phyloP scores from a whole-genome alignment of 2,888 invertebrate genomes.

The Hypolimnas misippus region DNA sequence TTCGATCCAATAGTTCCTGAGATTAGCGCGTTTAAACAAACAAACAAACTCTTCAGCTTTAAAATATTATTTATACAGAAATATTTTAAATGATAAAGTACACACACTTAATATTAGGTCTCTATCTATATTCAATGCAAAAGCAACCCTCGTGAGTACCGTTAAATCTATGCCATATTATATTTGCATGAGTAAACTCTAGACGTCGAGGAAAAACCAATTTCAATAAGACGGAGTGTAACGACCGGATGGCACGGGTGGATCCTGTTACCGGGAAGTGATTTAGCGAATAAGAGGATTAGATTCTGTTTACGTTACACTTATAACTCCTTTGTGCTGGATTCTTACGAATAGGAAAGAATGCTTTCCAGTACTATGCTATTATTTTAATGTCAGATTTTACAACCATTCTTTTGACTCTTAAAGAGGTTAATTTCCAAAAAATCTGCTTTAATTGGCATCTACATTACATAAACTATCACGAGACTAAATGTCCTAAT shows the following conservation, averaged over 20 bases:
- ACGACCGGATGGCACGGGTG: slow-evolving; percentile 22
- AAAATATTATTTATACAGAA: too few species aligned
- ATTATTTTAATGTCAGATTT: not conserved
- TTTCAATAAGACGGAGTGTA: slow-evolving; percentile 11
- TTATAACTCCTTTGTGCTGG: slow-evolving; percentile 14
- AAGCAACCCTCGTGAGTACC: too few species aligned
- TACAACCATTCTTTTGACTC: not conserved
- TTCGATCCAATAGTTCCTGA: too few species aligned
- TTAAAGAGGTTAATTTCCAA: not conserved
- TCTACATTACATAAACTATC: too few species aligned
- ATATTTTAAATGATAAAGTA: too few species aligned
- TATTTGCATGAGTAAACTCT: not conserved
- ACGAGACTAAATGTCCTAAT: too few species aligned
- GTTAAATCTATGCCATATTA: not conserved
- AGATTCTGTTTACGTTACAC: slow-evolving; percentile 45
- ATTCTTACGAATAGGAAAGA: slow-evolving; percentile 6
- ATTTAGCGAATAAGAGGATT: slow-evolving; percentile 46
- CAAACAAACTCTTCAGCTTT: too few species aligned
- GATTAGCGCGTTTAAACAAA: too few species aligned
- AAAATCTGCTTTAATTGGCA: too few species aligned
- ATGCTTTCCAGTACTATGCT: not conserved
- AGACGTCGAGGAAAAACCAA: not conserved
- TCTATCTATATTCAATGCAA: too few species aligned
- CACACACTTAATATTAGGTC: too few species aligned
- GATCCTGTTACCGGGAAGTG: slow-evolving; percentile 41